Conservation (phyloP, 2,888 invertebrate species). For the Heliconius erato region DNA sequence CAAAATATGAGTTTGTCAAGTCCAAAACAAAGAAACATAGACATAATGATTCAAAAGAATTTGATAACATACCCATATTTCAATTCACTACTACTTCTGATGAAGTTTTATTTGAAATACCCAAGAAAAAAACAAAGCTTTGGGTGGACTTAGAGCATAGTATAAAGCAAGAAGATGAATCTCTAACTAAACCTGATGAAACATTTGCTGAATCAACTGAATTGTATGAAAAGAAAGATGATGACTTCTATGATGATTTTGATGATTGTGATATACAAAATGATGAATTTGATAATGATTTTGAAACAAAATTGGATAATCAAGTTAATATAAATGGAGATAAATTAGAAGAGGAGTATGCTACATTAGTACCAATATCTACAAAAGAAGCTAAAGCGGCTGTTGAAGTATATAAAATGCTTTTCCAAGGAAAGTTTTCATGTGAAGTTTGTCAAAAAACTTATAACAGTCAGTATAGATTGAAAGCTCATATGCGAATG, state of each 20-base stretch:
- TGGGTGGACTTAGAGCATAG: conserved; percentile 51
- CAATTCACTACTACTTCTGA: conserved; percentile 66
- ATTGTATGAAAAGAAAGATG: conserved; percentile 39
- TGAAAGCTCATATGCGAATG: conserved; percentile 71
- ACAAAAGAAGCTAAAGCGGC: conserved; percentile 74
- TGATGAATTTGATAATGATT: conserved; percentile 47
- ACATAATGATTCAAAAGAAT: conserved; percentile 55
- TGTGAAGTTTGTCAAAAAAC: conserved; percentile 70
- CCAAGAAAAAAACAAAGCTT: conserved; percentile 41
- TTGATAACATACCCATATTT: conserved; percentile 60
- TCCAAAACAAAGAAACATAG: conserved; percentile 68
- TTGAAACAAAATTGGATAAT: conserved; percentile 38
- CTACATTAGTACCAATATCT: conserved; percentile 69
- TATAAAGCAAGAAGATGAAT: conserved; percentile 52
- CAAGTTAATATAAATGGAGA: conserved; percentile 56
- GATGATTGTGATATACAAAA: conserved; percentile 42
- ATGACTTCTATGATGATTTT: conserved; percentile 49
- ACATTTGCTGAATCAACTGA: conserved; percentile 26
- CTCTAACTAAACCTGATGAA: conserved; percentile 25
- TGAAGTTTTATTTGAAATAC: conserved; percentile 60
- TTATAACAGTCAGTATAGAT: conserved; percentile 64
- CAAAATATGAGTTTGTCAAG: conserved; percentile 65
- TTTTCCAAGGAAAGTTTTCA: conserved; percentile 64
- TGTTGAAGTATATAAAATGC: conserved; percentile 69
- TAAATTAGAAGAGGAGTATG: conserved; percentile 74